phyloP scores from a whole-genome alignment of 2,797 vertebrate species.

The Oryzias sinensis region DNA sequence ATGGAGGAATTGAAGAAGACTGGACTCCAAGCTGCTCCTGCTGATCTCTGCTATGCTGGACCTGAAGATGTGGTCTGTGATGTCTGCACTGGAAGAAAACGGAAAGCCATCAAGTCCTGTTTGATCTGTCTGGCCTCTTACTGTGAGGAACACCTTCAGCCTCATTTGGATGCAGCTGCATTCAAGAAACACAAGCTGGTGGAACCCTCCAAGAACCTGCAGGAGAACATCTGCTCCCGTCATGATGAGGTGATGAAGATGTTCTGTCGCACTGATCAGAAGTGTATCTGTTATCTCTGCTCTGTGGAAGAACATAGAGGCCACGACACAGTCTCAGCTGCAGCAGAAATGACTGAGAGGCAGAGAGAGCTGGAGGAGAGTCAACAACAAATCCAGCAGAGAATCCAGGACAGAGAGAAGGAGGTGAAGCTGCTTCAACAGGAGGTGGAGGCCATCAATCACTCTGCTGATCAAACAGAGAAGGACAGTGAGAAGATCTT shows the following conservation, averaged over 20 bases:
- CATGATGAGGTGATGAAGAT: constrained; percentile 17
- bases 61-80: neutral
- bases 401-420: neutral
- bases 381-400: too few relatives aligned
- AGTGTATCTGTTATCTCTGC: neutral
- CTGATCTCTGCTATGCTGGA: constrained; percentile 14
- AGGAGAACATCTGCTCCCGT: constrained; percentile 11
- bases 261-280: neutral
- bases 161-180: too few relatives aligned
- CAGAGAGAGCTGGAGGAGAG: too few relatives aligned
- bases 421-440: neutral
- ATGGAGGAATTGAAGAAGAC: constrained; percentile 11
- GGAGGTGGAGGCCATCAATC: too few relatives aligned
- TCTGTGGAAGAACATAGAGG: constrained; percentile 6
- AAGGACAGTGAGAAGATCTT: too few relatives aligned
- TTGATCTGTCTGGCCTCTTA: too few relatives aligned
- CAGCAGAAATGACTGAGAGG: neutral
- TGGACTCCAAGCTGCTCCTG: constrained; percentile 5
- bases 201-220: constrained; percentile 1
- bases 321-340: constrained; percentile 5
- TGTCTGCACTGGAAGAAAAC: too few relatives aligned
- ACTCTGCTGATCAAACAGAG: too few relatives aligned
- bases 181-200: neutral
- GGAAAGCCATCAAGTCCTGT: too few relatives aligned
- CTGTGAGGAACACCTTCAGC: too few relatives aligned